Base-by-base conservation (phyloP, 2,888 invertebrate genomes). In the Prosapia bicincta region DNA sequence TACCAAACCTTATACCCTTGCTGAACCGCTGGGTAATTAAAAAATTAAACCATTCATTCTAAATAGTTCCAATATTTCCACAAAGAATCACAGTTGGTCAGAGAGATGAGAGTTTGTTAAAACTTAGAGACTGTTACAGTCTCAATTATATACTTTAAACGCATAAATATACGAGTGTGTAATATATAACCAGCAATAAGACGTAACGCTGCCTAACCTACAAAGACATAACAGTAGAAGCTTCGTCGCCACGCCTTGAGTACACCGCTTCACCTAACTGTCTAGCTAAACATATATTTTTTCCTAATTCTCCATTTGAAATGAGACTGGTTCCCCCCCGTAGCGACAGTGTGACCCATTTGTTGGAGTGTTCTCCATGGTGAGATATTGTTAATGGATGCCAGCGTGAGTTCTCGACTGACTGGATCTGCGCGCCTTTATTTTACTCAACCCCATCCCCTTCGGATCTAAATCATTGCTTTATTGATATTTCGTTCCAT, bases 281-380 rank as follows among this genome's bases (percentile, higher is more conserved):
- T 54, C 54, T 54, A n/a, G 13, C 54, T 54, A 54, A 54, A 54
- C 54, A 54, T 54, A 54, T 54, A 54, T 54, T 54, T 54, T 38
- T 54, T 54, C 54, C 54, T 54, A 54, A 54, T 54, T 54, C 54
- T 54, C 54, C 54, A 54, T 54, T 54, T 54, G 54, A 54, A 54
- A 54, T 20, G 54, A 54, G 54, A 54, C 54, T 54, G 54, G 1
- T 20, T n/a, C n/a, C 13, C 54, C 20, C 54, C 54, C 54, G 54
- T 9, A n/a, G 54, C 20, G 54, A 20, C 54, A 54, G 20, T 54
- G 54, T 54, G 54, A 54, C 54, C 54, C 54, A 54, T 54, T 54
- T 54, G 54, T 54, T 54, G 54, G 54, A 54, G 13, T 38, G 38
- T 38, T 38, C 38, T 38, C 13, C 38, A 13, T 38, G 15, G 38